Evolutionary conservation across 2,888 invertebrate species (phyloP), one percentile per base, ranked within the genome.

Genomic region (Stenolophus ochropezus): DNA sequence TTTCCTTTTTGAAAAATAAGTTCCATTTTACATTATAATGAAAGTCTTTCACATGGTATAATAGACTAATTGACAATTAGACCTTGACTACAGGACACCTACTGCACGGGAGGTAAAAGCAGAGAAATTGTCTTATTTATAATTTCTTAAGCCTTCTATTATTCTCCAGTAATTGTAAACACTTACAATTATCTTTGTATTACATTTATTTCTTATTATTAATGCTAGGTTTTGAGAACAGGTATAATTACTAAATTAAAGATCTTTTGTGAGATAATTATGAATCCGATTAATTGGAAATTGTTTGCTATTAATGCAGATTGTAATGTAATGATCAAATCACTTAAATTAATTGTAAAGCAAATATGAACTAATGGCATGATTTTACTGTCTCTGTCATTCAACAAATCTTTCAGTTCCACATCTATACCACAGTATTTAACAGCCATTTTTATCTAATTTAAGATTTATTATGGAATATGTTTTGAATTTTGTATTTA

Each of bases 31-130:
- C 11, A 42, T 3, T 51, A 51, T 16, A 51, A 56, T 56, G 56
- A 56, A 56, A 56, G 56, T 56, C 16, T 56, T 56, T 20, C 56
- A 56, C 20, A 20, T 56, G 56, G 56, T 20, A 56, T 56, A 56
- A 56, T 56, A 8, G 56, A 56, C 1, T 56, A 56, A 56, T 56
- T 56, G 56, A 56, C 20, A 56, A 53, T 53, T 53, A 53, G 1
- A 21, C 5, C 21, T 11, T 20, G 20, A 1, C 8, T 33, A 18
- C 51, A 51, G 20, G 20, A 21, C 20, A 56, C 56, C 18, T 4
- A 53, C 51, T 6, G 18, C 18, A 16, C 8, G 51, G 51, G 16
- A 53, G 51, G 16, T 42, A 42, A 42, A 42, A 42, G 33, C 33
- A 11, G 33, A 42, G 33, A 42, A 42, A 42, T 42, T 42, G 11